Evolutionary conservation across 2,113 vertebrate genomes (phyloP), one percentile per base, ranked within the genome.

Genomic region (Suricata suricatta): DNA sequence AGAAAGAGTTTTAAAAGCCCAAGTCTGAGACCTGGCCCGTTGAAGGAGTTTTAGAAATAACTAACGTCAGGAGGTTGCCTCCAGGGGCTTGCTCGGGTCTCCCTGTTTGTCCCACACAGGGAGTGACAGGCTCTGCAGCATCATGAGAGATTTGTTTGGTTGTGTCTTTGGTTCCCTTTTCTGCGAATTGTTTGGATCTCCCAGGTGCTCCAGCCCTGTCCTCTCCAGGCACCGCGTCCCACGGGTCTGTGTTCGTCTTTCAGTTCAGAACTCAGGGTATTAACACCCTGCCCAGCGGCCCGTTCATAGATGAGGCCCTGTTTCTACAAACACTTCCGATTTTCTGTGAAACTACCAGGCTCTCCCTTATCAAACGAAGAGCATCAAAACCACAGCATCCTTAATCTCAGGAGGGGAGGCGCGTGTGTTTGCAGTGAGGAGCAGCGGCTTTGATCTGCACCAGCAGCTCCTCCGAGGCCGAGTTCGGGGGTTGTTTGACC

Each of bases 321-420:
- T 96, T 97, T 97, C 95, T 98, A 97, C 93, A 97, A 94, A 96
- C 90, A 97, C 94, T 97, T 98, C 95, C 97, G 96, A 98, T 97
- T 98, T 98, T 97, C 96, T 98, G 13, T 98, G 97, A 98, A 98
- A 97, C 97, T 97, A 91, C 38, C 92, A 86, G 29, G 74, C 60
- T 85, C 76, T 96, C 74, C 50, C 90, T 98, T 98, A 98, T 98
- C 98, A 95, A 79, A 95, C 94, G 96, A 96, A 95, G 97, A 60
- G 92, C 96, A 79, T 96, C 95, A 95, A 98, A 98, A 98, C 98
- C 97, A 98, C 97, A 97, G 97, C 96, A 96, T 95, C 96, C 98
- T 98, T 92, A 76, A 96, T 98, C 95, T 80, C 85, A 95, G 91
- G 85, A 95, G 38, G 63, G 85, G 85, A 90, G 95, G 95, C 91